Conservation (phyloP, 2,888 invertebrate genomes). For the Tinea semifulvella region DNA sequence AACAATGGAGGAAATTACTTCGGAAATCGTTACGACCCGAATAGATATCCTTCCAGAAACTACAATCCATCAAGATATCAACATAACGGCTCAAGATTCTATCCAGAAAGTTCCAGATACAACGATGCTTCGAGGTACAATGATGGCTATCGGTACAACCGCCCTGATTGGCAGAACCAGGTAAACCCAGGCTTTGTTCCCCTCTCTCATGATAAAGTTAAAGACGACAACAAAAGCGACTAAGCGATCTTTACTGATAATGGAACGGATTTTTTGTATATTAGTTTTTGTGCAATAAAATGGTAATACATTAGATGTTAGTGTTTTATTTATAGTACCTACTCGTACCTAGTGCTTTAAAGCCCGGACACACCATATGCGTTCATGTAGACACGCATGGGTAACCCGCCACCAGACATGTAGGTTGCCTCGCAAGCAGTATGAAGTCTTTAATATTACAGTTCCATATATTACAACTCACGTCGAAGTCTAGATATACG, state of each 20-base stretch:
- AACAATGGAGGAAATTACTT: constrained; percentile 23
- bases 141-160: constrained; percentile 4
- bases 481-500: too few species aligned
- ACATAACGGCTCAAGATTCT: constrained; percentile 1
- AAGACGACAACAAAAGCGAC: not conserved
- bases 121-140: constrained; percentile 1
- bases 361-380: too few species aligned
- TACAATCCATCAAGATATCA: constrained; percentile 14
- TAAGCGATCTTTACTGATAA: not conserved
- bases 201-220: constrained; percentile 1
- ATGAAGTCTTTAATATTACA: too few species aligned
- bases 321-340: too few species aligned
- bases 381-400: too few species aligned
- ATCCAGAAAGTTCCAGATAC: constrained; percentile 6
- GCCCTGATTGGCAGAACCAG: not conserved
- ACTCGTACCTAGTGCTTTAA: too few species aligned
- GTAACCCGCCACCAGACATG: too few species aligned
- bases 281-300: constrained; percentile 1
- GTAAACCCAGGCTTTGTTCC: not conserved
- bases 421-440: too few species aligned
- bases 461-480: too few species aligned
- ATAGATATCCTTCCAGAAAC: constrained; percentile 20
- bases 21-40: constrained; percentile 33
- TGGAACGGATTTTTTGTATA: constrained; percentile 4
- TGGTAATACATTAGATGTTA: not conserved